Base-by-base conservation (phyloP, 2,797 vertebrate genomes). In the Siniperca scherzeri region DNA sequence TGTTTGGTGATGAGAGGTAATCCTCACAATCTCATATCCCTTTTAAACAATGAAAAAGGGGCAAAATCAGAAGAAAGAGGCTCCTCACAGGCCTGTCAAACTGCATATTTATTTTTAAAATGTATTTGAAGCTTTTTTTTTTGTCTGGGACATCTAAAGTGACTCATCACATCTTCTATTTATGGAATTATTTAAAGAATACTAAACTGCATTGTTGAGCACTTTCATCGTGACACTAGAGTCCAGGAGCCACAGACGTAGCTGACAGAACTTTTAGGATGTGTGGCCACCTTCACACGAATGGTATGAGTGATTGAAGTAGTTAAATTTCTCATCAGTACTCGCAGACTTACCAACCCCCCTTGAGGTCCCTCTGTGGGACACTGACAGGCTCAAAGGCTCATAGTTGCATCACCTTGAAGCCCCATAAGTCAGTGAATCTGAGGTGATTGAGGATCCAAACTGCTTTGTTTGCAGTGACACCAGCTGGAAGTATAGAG, bases 41-140 rank as follows among this genome's bases (percentile, higher is more conserved):
- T 70, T 74, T 73, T 71, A 75, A 84, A 86, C 42, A 81, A 68
- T 82, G 13, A 61, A 70, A 77, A 72, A 57, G 33, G 38, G 10
- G 21, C 46, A 46, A 82, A 86, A 68, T 81, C 30, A 48, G 57
- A 38, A 50, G 69, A 70, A 82, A 77, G 36, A 46, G 38, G 30
- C 82, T 71, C 19, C 27, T 78, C 74, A 65, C 3, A 64, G 46
- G 25, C 25, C 67, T 33, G 50, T 52, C 75, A 83, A 70, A 69
- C 55, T n/a, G 44, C 33, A 10, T 56, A 64, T 84, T 81, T 79
- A 52, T 57, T 69, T 74, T 48, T 11, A 0, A 77, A 78, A 61
- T 52, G 13, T 59, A 70, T 86, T 61, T 65, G 1, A 76, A 22
- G 55, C 27, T 79, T 77, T 76, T 44, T 74, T 83, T 69, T 42